Base-by-base conservation (phyloP, 2,113 vertebrate species). In the Hylia prasina region DNA sequence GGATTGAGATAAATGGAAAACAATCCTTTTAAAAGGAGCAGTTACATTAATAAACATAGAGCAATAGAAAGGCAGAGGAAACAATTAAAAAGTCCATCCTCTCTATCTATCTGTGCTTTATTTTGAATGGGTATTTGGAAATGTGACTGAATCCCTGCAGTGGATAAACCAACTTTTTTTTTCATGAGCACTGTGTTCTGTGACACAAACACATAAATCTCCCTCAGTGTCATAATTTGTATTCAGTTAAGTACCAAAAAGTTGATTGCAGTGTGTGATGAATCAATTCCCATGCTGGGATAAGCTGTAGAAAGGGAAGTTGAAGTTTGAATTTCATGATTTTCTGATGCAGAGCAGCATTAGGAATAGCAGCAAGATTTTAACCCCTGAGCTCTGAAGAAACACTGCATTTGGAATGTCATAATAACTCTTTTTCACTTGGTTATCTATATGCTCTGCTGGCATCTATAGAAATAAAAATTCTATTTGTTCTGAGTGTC, bases 211-310 rank as follows among this genome's bases (percentile, higher is more conserved):
- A 77, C 15, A 24, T 87, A 94, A 80, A 92, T 96, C 82, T 97
- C 24, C 79, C 47, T 83, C 51, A 40, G 30, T 89, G 88, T 87
- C 1, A 3, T 85, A 90, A 94, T 95, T 89, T 96, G 33, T 94
- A 94, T 96, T 97, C 89, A 96, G 79, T 94, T 89, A 95, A 93
- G 92, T 93, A 91, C 56, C 91, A 90, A 94, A 68, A 94, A 90
- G 42, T 88, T 97, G 90, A 94, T 94, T 96, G 79, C 70, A 68
- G 21, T 63, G 63, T 92, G 72, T 95, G 94, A 94, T 95, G 65
- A 96, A 96, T 95, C 92, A 89, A 87, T 92, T 95, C 96, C 87
- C 92, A 75, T 94, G 72, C 72, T 96, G 89, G 35, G 44, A 84
- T 96, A 97, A 95, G 82, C 94, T 7, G 4, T 60, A 76, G 72